Base-by-base conservation (phyloP, 2,888 invertebrate species). In the Hirtodrosophila alboralis region DNA sequence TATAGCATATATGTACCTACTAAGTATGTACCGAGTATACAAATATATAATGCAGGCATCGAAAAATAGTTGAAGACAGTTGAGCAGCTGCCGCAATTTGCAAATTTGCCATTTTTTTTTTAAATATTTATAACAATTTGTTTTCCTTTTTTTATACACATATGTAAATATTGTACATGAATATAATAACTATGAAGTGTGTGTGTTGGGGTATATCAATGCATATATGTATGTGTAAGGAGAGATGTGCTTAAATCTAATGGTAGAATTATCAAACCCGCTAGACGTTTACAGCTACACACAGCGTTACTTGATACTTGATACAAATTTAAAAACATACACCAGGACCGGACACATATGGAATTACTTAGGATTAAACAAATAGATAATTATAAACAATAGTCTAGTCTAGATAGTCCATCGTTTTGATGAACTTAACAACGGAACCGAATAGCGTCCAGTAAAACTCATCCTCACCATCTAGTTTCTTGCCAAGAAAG, bases 381-480 rank as follows among this genome's bases (percentile, higher is more conserved):
- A 60, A 33, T 58, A 47, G 43, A 68, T 47, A 45, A 45, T 58
- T 49, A 41, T 51, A 13, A 36, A 18, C 13, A 26, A 31, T 7
- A 16, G 34, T 12, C 16, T 76, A 83, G 36, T 77, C 79, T 21
- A 84, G 76, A 31, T 91, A 91, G 70, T 91, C 91, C 97, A 98
- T 97, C 52, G 97, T 98, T 92, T 99, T 99, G 88, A 99, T 98
- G 92, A 97, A 98, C 91, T 98, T 98, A 48, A 98, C 96, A 40
- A 97, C 97, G 0, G 98, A 95, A 87, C 96, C 96, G 91, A 99
- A 98, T 91, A 98, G 98, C 49, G 97, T 98, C 99, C 98, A 99
- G 95, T 98, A 98, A 91, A 99, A 99, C 84, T 96, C 95, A 86
- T 97, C 96, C 91, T 98, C 97, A 43, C 98, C 98, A 65, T 93